These are phyloP conservation scores for Tenualosa thibaudeaui DNA, from an alignment of 2,797 vertebrate genomes.

Conservation along the genomic window DNA sequence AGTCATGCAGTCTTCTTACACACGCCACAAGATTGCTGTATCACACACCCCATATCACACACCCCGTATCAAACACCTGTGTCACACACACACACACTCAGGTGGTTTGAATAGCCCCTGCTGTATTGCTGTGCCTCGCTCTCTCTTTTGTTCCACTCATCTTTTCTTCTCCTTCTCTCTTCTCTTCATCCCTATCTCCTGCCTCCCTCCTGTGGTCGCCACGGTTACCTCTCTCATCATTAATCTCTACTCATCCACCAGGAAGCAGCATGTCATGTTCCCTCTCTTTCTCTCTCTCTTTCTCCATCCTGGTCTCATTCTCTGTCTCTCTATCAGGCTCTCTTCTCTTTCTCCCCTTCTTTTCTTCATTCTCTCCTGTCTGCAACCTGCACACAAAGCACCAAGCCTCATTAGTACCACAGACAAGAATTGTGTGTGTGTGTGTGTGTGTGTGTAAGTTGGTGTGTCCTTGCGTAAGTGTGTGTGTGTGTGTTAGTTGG, in stretches of 20 bases:
- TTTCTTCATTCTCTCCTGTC: not conserved
- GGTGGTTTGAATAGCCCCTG: no score
- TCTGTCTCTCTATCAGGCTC: not conserved
- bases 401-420: not conserved
- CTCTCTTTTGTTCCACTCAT: no score
- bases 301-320: not conserved
- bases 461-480: not conserved
- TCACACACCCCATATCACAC: not conserved
- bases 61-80: no score
- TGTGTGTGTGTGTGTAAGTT: no score
- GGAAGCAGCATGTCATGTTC: not conserved
- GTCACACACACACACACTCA: not conserved
- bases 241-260: not conserved
- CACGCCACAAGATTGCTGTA: not conserved
- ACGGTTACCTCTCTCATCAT: not conserved
- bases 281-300: not conserved
- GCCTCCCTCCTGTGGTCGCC: not conserved
- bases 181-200: not conserved
- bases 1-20: not conserved
- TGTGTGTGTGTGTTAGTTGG: not conserved
- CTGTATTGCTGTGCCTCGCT: no score
- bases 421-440: not conserved
- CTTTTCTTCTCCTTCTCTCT: not conserved
- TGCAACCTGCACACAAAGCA: no score
- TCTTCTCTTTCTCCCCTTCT: not conserved